Percentiles rank a stretch among this genome's conserved stretches.
These are phyloP conservation scores for Oconnorella tubifera DNA, from an alignment of 2,888 invertebrate species.

Conservation along the genomic window DNA sequence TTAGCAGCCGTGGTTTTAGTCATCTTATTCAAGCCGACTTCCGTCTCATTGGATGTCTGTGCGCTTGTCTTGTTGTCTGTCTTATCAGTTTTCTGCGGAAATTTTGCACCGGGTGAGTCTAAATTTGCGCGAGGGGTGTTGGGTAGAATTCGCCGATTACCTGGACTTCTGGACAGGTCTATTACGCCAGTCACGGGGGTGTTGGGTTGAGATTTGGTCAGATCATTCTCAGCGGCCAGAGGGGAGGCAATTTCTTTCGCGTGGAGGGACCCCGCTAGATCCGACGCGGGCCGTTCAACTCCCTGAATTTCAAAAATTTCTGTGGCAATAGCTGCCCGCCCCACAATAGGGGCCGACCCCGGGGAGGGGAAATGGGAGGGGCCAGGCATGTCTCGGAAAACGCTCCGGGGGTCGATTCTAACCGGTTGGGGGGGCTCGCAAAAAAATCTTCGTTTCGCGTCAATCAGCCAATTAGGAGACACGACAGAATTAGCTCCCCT, in stretches of 20 bases:
- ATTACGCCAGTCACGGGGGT: neutral
- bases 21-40: neutral
- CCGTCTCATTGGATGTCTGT: neutral
- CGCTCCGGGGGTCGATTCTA: constrained; percentile 31
- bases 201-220: neutral
- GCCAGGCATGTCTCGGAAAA: constrained; percentile 18
- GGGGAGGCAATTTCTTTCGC: no score
- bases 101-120: no score
- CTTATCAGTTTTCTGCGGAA: no score
- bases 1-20: neutral
- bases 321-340: neutral
- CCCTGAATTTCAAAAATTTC: no score
- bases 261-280: neutral
- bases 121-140: no score
- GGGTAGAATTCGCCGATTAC: no score
- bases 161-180: neutral
- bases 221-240: no score
- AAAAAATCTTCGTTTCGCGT: constrained; percentile 38
- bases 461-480: constrained; percentile 24
- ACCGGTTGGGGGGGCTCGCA: constrained; percentile 35
- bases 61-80: neutral
- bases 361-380: neutral
- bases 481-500: constrained; percentile 14
- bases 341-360: neutral
- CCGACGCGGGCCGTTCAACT: neutral